Conservation (phyloP, 2,888 invertebrate genomes). For the Athalia cordata region DNA sequence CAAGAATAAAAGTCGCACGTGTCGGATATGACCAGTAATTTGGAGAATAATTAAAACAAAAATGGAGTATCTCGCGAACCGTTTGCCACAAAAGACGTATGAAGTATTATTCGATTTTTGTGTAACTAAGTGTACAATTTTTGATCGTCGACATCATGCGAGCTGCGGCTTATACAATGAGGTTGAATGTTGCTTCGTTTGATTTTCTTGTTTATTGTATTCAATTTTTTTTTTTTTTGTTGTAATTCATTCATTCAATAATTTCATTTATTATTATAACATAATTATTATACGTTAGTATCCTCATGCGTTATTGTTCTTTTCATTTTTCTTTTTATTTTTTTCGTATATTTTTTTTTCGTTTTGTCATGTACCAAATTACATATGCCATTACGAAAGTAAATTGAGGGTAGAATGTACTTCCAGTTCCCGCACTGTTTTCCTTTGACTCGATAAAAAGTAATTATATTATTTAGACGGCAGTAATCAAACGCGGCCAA, state of each 20-base stretch:
- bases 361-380: not conserved
- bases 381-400: conserved; percentile 17
- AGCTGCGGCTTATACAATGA: not conserved
- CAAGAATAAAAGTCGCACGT: no score
- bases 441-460: conserved; percentile 49
- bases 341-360: no score
- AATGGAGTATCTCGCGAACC: no score
- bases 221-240: no score
- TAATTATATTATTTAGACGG: conserved; percentile 50
- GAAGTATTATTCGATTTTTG: conserved; percentile 15
- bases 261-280: no score
- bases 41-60: no score
- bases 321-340: no score
- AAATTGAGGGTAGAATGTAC: conserved; percentile 32
- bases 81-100: no score
- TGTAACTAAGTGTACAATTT: conserved; percentile 34
- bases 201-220: not conserved
- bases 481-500: conserved; percentile 46
- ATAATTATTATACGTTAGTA: no score
- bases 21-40: no score
- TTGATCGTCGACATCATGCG: not conserved
- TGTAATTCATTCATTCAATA: no score
- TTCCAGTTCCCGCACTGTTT: conserved; percentile 34
- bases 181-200: not conserved
- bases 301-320: no score